Evolutionary conservation across 2,797 vertebrate genomes (phyloP), one percentile per base, ranked within the genome.

Genomic region (Amblyraja radiata): DNA sequence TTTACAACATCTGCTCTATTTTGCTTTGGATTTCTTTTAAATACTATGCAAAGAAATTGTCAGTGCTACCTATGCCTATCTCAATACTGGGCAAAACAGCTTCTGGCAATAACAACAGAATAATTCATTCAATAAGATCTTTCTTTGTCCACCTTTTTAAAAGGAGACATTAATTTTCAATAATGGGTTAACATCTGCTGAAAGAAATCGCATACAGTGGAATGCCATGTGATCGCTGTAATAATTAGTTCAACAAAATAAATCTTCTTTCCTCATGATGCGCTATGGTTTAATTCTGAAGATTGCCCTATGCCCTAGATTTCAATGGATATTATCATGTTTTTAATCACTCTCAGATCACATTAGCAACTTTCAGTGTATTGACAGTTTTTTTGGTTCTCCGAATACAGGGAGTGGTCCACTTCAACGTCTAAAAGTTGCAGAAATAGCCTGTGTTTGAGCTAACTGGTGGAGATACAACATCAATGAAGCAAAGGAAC

Each of bases 181-280:
- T 88, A 88, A 88, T 36, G 84, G 18, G 61, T 88, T 68, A 88
- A 68, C 61, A 88, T 16, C 14, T 68, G 84, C 84, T 11, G 28
- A 88, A 21, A 65, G 6, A 68, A 68, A 68, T 32, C 14, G 18
- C 0, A 68, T 32, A 10, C 16, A 88, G 84, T 36, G 63, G 14
- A 68, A 23, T 68, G 63, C 23, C 58, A 36, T 21, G 21, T 88
- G n/a, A 88, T 74, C 23, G 7, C 13, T 76, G 11, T 13, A 46
- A 25, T 76, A 36, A 14, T 91, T 54, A 74, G 23, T 91, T 46
- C 74, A 91, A 13, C 39, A 74, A 65, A 92, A n/a, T 74, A 4
- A 92, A 92, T 54, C 23, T 74, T 92, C 14, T 92, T 92, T 25
- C 73, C 28, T 92, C 58, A 54, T 25, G 76, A n/a, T n/a, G 71